These are phyloP conservation scores for Mus spicilegus DNA, from an alignment of 2,113 vertebrate species.

Conservation along the genomic window DNA sequence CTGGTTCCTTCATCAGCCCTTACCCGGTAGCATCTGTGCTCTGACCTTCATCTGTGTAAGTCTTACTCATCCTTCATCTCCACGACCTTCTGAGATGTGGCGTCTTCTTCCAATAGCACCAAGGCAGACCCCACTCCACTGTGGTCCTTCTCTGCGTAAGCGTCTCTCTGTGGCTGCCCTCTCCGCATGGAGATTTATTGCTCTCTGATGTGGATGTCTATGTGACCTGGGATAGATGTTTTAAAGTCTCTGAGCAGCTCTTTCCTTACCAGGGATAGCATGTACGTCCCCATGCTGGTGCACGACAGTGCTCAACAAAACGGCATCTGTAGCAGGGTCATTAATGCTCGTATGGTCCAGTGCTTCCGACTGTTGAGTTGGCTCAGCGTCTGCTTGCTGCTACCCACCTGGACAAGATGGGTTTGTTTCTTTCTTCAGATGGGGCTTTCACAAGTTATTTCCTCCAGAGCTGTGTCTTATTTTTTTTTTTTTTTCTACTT, in stretches of 20 bases:
- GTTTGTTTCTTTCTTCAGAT: conserved; percentile 4
- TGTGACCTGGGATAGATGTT: background rate
- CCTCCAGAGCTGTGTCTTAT: background rate
- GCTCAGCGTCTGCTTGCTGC: background rate
- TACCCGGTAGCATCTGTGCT: background rate
- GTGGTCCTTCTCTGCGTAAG: background rate
- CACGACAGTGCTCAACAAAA: background rate
- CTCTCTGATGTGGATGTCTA: background rate
- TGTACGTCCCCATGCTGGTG: background rate
- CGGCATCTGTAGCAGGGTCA: background rate
- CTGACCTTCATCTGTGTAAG: background rate
- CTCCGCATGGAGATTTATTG: background rate
- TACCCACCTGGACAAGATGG: background rate
- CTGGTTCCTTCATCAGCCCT: background rate
- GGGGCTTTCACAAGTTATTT: background rate
- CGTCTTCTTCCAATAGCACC: background rate
- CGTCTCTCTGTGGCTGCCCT: background rate
- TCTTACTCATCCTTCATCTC: background rate
- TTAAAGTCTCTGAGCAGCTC: conserved; percentile 9
- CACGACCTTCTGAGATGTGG: background rate
- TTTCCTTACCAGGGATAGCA: conserved; percentile 14
- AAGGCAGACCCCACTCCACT: too few relatives aligned
- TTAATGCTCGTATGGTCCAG: background rate
- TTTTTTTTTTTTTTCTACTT: background rate
- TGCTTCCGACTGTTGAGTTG: background rate